Evolutionary conservation across 2,113 vertebrate species (phyloP).

Genomic region (Platysternon megacephalum): DNA sequence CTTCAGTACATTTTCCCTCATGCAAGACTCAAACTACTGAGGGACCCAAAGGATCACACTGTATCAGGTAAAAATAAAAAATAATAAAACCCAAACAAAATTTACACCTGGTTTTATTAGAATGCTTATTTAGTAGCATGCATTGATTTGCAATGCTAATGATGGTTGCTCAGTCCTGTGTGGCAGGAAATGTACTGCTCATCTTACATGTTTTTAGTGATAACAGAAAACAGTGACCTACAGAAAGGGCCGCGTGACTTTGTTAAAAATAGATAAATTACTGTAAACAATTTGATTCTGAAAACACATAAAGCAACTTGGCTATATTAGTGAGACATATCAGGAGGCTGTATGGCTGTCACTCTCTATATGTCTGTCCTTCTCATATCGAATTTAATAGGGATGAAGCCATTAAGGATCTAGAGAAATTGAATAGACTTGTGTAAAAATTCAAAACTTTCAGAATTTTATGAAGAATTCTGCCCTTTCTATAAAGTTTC

Average conservation of each 20-base stretch:
- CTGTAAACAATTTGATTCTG: not conserved
- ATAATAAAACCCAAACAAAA: not conserved
- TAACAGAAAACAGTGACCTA: not conserved
- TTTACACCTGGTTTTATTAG: not conserved
- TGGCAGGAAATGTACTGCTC: not conserved
- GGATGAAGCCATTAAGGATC: not conserved
- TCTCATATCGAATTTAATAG: not conserved
- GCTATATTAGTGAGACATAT: not conserved
- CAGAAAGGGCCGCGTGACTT: constrained; percentile 17
- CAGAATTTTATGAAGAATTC: not conserved
- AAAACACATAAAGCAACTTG: not conserved
- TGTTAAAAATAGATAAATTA: not conserved
- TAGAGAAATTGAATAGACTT: not conserved
- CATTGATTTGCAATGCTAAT: not conserved
- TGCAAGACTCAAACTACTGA: constrained; percentile 88
- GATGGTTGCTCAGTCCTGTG: not conserved
- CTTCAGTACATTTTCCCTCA: constrained; percentile 93
- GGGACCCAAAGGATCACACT: constrained; percentile 92
- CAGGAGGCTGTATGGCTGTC: not conserved
- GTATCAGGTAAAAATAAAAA: constrained; percentile 88
- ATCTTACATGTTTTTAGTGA: not conserved
- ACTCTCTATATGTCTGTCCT: not conserved
- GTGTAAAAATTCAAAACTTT: not conserved
- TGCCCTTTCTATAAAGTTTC: not conserved
- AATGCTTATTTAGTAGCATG: not conserved